Evolutionary conservation across 1,140 invertebrate species (phyloP).

Genomic region (Orussus abietinus): DNA sequence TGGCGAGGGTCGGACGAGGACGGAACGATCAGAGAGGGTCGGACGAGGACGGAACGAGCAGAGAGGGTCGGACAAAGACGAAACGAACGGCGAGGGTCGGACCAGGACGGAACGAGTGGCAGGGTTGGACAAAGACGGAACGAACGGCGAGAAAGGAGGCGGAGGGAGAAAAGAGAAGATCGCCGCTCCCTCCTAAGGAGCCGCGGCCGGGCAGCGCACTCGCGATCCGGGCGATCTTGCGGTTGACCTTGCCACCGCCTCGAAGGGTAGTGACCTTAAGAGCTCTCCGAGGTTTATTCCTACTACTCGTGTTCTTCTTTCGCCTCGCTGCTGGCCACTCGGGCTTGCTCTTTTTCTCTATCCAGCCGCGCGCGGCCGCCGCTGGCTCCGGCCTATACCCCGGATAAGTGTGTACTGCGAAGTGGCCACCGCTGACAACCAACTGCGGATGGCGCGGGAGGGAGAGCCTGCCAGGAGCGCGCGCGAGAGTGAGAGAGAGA

Average conservation of each 20-base stretch:
- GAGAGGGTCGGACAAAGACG: no score
- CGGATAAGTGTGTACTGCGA: slow-evolving; percentile 33
- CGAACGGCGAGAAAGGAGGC: no score
- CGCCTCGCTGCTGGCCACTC: slow-evolving; percentile 27
- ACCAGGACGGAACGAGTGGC: no score
- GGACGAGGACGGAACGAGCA: no score
- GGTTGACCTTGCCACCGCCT: slow-evolving; percentile 45
- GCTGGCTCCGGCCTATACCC: slow-evolving; percentile 21
- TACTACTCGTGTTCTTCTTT: slow-evolving; percentile 25
- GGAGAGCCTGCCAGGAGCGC: background rate
- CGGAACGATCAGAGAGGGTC: no score
- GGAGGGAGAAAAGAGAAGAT: no score
- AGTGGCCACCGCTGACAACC: slow-evolving; percentile 26
- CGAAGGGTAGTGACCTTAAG: slow-evolving; percentile 47
- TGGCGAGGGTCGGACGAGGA: no score
- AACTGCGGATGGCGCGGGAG: no score
- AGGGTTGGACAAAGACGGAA: no score
- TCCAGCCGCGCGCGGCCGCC: slow-evolving; percentile 15
- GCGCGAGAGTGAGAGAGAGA: background rate
- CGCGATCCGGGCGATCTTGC: slow-evolving; percentile 41
- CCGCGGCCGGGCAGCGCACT: no score
- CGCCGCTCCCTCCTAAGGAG: no score
- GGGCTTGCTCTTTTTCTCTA: slow-evolving; percentile 28
- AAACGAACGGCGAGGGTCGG: no score
- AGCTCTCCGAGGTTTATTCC: slow-evolving; percentile 24